phyloP scores from a whole-genome alignment of 2,113 vertebrate genomes.

The Gymnogyps californianus region DNA sequence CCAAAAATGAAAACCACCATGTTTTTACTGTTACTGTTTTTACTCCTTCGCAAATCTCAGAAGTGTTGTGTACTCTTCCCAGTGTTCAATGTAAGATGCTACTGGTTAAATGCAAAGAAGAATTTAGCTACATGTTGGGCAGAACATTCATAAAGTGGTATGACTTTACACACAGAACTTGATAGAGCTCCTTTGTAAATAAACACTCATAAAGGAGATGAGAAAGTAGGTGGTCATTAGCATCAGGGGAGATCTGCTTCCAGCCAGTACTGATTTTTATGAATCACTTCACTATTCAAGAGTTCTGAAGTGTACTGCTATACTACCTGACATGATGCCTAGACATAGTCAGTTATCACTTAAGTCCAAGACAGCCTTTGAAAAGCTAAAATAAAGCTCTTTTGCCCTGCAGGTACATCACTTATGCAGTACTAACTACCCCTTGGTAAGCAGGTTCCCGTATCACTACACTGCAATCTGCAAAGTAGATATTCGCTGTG shows the following conservation, averaged over 20 bases:
- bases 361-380: constrained; percentile 19
- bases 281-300: background rate
- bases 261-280: background rate
- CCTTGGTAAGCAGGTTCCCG: background rate
- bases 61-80: background rate
- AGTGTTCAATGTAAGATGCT: background rate
- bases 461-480: background rate
- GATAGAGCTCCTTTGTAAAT: background rate
- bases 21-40: background rate
- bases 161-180: background rate
- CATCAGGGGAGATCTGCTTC: background rate
- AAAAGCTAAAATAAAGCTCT: constrained; percentile 37
- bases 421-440: constrained; percentile 12
- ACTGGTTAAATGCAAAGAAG: background rate
- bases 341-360: background rate
- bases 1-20: background rate
- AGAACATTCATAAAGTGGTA: background rate
- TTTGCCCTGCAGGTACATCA: background rate
- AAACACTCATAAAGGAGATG: background rate
- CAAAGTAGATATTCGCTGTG: background rate
- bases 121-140: background rate
- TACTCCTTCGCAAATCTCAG: background rate
- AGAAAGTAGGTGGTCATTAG: background rate
- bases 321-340: background rate
- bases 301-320: background rate